A percentile compares a stretch with the other conserved stretches of the same genome.
Conservation (phyloP, 2,797 vertebrate genomes). For the Eulemur coronatus region DNA sequence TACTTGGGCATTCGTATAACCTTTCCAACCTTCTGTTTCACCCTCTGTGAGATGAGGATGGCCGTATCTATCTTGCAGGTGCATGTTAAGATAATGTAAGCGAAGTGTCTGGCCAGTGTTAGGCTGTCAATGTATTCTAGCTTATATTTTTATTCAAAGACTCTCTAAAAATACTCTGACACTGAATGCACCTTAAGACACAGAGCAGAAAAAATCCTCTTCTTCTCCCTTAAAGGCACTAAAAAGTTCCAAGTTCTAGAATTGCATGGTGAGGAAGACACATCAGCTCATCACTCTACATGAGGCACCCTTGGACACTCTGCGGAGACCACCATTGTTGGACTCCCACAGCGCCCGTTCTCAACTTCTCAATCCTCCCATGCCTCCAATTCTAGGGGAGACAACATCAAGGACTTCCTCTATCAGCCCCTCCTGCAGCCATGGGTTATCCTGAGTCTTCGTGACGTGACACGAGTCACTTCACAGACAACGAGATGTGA, state of each 20-base stretch:
- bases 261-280: rapidly evolving
- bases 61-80: background rate
- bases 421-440: background rate
- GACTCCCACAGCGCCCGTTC: background rate
- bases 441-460: background rate
- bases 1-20: background rate
- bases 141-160: background rate
- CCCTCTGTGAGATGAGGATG: background rate
- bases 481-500: background rate
- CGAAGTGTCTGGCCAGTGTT: background rate
- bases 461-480: background rate
- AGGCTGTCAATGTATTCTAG: background rate
- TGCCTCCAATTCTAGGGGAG: background rate
- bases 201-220: background rate
- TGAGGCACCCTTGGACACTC: too few species aligned
- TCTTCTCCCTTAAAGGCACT: background rate
- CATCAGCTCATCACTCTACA: background rate
- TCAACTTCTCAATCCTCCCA: background rate
- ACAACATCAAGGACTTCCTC: background rate
- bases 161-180: background rate
- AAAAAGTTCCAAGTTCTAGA: background rate
- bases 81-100: background rate
- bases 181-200: background rate
- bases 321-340: rapidly evolving
- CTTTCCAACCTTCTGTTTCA: background rate